Conservation (phyloP, 1,140 invertebrate genomes). For the Hycleus cichorii region DNA sequence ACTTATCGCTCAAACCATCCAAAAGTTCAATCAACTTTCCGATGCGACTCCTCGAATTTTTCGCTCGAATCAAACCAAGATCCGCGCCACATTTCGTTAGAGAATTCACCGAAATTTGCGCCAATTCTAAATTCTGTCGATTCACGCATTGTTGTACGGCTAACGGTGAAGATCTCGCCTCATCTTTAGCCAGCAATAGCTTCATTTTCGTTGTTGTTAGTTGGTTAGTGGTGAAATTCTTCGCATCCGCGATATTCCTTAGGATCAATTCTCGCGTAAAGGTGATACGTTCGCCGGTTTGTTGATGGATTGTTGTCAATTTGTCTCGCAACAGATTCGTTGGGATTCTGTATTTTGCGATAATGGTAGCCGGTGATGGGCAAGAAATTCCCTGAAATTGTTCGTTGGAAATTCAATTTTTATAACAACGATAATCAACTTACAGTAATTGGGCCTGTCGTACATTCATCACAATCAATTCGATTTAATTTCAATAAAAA, state of each 20-base stretch:
- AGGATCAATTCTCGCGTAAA: neutral
- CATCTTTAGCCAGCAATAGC: neutral
- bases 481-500: conserved; percentile 3
- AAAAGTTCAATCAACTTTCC: neutral
- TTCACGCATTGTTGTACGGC: neutral
- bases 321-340: neutral
- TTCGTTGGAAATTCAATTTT: neutral
- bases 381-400: conserved; percentile 7
- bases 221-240: neutral
- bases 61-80: neutral
- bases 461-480: neutral
- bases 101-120: neutral
- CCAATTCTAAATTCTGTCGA: neutral
- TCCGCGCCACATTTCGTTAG: neutral
- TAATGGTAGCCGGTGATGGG: neutral
- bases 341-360: neutral
- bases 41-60: neutral
- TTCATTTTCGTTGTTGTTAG: neutral
- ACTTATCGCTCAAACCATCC: neutral
- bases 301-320: neutral
- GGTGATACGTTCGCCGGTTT: neutral
- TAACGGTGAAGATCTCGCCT: neutral
- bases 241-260: neutral
- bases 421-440: neutral
- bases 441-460: neutral